Conservation (phyloP, 2,797 vertebrate species). For the Varecia variegata region DNA sequence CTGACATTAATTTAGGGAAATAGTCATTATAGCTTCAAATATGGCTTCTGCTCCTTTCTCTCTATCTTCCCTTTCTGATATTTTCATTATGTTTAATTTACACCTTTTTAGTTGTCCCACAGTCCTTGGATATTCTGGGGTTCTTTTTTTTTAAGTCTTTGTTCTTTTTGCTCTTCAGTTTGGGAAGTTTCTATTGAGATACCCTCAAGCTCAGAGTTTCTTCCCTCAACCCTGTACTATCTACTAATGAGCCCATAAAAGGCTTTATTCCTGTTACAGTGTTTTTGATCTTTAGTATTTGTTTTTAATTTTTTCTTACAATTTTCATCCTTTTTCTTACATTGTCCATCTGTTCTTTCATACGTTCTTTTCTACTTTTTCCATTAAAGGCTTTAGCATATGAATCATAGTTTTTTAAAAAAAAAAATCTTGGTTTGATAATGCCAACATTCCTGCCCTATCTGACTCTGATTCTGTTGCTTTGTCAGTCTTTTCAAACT, state of each 20-base stretch:
- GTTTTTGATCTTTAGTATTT: not conserved
- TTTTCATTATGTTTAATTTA: not conserved
- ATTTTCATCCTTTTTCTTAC: not conserved
- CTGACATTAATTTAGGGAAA: not conserved
- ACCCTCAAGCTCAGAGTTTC: not conserved
- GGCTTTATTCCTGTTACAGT: not conserved
- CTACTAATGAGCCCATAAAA: not conserved
- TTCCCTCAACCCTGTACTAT: not conserved
- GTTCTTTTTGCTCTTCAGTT: not conserved
- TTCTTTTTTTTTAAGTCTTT: not conserved
- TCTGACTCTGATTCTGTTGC: not conserved
- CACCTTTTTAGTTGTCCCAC: not conserved
- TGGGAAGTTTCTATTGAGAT: not conserved
- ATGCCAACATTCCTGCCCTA: not conserved
- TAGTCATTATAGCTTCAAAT: not conserved
- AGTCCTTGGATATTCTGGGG: not conserved
- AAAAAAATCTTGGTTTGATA: not conserved
- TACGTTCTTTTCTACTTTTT: not conserved
- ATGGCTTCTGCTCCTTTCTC: not conserved
- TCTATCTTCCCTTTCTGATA: not conserved
- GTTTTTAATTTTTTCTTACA: not conserved
- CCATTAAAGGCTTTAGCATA: not conserved
- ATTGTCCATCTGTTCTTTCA: not conserved
- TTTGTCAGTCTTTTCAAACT: not conserved
- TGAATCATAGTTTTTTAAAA: not conserved